Evolutionary conservation across 23 tunicate species (phyloP), one percentile per base, ranked within the genome.

Genomic region (Botrylloides violaceus): DNA sequence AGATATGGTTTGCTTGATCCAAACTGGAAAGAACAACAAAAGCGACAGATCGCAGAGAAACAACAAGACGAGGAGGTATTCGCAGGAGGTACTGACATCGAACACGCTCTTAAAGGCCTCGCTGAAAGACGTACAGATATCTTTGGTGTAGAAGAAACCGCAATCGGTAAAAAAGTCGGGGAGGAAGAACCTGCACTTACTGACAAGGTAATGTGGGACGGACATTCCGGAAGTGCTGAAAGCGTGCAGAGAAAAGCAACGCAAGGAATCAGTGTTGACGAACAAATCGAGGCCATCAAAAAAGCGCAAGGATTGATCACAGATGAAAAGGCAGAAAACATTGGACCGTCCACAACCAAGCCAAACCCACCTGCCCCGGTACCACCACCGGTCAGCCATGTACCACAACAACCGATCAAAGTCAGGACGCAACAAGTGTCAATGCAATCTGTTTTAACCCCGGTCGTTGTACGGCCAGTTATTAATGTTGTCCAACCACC

Each of bases 111-210:
- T 30, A 75, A 76, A 58, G 83, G 84, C 29, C 81, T 92, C 24
- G 98, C 98, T 28, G 87, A 84, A 71, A 75, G 92, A 12, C 89
- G 98, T 72, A 92, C 98, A 0, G 98, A 92, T 80, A 92, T 92
- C 64, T 92, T 92, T 31, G 98, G 98, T 56, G 98, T 92, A 48
- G 98, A 92, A 71, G 98, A 92, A 72, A 92, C 98, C 3, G 98
- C 79, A 4, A 92, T 92, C 59, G 98, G 98, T 66, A 79, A 79
- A 50, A 84, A 92, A 57, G 98, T 92, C 27, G 98, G 98, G 28
- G 98, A 92, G 48, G 92, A 84, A 32, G 87, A 84, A 27, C 26
- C 57, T 0, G 56, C 58, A 0, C 74, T 26, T 26, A n/a, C 35
- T 9, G 74, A 68, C 74, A n/a, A 36, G 64, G 83, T 86, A 24